A percentile compares a stretch with the other conserved stretches of the same genome.
Evolutionary conservation across 2,113 vertebrate genomes (phyloP).

Genomic region (Atractosteus spatula): DNA sequence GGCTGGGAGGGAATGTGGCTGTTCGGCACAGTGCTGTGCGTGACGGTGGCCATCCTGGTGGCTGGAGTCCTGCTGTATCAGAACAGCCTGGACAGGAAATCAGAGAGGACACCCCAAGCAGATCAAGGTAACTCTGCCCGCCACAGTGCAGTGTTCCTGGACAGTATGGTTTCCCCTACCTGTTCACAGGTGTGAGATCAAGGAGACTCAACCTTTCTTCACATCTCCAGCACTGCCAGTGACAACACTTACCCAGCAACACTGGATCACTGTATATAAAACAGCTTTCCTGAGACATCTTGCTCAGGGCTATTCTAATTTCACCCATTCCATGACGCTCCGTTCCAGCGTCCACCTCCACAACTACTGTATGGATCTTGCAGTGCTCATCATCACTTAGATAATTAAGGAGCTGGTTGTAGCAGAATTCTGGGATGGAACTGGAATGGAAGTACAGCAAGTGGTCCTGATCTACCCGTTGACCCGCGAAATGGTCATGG

Average conservation of each 20-base stretch:
- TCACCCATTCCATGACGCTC: no score
- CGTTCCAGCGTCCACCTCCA: no score
- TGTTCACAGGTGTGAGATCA: background rate
- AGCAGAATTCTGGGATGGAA: no score
- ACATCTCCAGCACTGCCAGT: background rate
- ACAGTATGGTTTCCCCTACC: background rate
- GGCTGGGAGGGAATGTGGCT: conserved; percentile 47
- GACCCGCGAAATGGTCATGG: no score
- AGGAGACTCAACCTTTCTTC: background rate
- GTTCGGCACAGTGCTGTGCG: conserved; percentile 50
- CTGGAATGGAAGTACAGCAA: no score
- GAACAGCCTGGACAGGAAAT: conserved; percentile 49
- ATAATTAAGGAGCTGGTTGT: no score
- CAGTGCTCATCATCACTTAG: no score
- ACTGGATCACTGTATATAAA: background rate
- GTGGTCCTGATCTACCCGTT: no score
- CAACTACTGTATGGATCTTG: no score
- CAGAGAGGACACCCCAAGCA: background rate
- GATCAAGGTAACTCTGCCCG: background rate
- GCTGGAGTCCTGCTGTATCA: conserved; percentile 40
- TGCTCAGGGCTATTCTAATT: no score
- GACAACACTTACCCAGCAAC: background rate
- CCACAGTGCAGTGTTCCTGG: background rate
- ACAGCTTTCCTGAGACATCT: no score
- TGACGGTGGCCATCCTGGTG: conserved; percentile 51